Percentiles rank a stretch among this genome's conserved stretches.
Conservation (phyloP, 53 echinoderm and acorn worm species). For the Actinopyga echinites region DNA sequence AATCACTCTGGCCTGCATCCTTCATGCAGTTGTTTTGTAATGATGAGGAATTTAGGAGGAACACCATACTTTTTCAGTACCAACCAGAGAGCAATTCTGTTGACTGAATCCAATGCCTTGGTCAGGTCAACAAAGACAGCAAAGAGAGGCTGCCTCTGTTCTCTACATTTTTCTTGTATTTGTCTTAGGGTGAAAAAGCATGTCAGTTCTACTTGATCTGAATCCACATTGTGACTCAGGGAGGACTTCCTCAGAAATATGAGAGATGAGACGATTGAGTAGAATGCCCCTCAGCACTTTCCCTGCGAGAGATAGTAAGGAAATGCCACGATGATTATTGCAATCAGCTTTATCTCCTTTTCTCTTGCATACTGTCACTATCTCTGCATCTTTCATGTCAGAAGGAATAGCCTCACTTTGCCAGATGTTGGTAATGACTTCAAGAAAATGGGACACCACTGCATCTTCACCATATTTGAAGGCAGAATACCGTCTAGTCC, state of each 20-base stretch:
- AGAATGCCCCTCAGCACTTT: background rate
- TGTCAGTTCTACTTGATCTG: constrained; percentile 12
- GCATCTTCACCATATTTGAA: background rate
- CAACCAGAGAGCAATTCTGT: constrained; percentile 24
- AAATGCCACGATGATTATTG: constrained; percentile 38
- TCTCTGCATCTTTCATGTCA: constrained; percentile 2
- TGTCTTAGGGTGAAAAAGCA: constrained; percentile 36
- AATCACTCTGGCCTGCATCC: background rate
- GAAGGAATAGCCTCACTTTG: background rate
- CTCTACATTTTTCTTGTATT: constrained; percentile 40
- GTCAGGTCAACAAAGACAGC: constrained; percentile 46
- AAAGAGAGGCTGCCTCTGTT: constrained; percentile 33
- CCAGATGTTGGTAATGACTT: background rate
- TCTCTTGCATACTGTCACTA: background rate
- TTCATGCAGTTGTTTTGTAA: constrained; percentile 10
- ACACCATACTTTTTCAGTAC: constrained; percentile 33
- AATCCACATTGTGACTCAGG: constrained; percentile 43
- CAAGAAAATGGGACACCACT: background rate
- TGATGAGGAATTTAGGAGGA: constrained; percentile 21
- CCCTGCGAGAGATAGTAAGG: constrained; percentile 28
- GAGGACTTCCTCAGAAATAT: constrained; percentile 34
- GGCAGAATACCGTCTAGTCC: constrained; percentile 20
- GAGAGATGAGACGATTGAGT: constrained; percentile 30
- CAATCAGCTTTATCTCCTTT: constrained; percentile 16
- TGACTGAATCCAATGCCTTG: constrained; percentile 46